Evolutionary conservation across 2,888 invertebrate genomes (phyloP).

Genomic region (Leptinotarsa peninsularis): DNA sequence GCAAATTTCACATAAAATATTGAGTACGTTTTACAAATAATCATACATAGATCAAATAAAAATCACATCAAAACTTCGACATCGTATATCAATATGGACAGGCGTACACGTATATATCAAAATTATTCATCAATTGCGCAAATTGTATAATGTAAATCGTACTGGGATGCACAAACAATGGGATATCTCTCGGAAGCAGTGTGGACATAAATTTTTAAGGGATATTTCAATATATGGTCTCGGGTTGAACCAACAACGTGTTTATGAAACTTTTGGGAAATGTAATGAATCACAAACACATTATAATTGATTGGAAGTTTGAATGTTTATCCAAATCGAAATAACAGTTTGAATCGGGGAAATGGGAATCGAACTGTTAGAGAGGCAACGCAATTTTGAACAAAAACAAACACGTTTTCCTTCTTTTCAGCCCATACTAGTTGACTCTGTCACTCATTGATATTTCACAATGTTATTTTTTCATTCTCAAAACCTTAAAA

Average conservation of each 20-base stretch:
- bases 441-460: no score
- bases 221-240: conserved; percentile 31
- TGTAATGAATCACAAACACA: conserved; percentile 38
- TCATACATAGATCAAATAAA: conserved; percentile 16
- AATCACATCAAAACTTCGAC: conserved; percentile 6
- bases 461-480: no score
- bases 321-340: not conserved
- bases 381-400: no score
- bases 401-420: no score
- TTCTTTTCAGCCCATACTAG: no score
- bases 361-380: not conserved
- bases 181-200: conserved; percentile 42
- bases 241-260: conserved; percentile 37
- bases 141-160: conserved; percentile 36
- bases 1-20: conserved; percentile 5
- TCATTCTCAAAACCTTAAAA: no score
- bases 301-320: conserved; percentile 4
- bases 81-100: conserved; percentile 19
- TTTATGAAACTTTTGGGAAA: conserved; percentile 35
- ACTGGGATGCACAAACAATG: conserved; percentile 41
- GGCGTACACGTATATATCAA: not conserved
- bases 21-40: conserved; percentile 1
- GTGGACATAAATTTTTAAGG: conserved; percentile 35
- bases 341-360: not conserved
- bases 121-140: conserved; percentile 32